Evolutionary conservation across 2,888 invertebrate genomes (phyloP).

Genomic region (Cistogaster globosa): DNA sequence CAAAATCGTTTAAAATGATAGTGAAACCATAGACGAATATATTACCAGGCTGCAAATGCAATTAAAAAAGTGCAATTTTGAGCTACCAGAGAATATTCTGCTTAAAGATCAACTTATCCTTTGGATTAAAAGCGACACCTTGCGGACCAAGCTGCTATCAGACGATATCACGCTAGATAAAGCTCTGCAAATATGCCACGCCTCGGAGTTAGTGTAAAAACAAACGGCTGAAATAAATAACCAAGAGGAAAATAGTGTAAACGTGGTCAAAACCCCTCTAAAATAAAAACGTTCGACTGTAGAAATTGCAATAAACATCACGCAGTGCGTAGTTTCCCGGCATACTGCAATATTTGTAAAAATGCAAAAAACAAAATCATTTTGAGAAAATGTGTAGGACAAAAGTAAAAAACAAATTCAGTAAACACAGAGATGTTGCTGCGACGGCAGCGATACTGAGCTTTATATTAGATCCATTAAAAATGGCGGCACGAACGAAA

Average conservation of each 20-base stretch:
- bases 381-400: neutral
- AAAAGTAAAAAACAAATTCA: neutral
- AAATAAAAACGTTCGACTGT: too few species aligned
- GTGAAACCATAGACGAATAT: too few species aligned
- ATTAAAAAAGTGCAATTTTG: too few species aligned
- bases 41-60: too few species aligned
- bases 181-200: constrained; percentile 1
- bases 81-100: too few species aligned
- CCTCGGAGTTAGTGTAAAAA: constrained; percentile 10
- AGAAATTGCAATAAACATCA: neutral
- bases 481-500: neutral
- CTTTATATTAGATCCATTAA: neutral
- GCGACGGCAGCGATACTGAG: neutral
- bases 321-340: neutral
- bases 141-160: neutral
- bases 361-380: neutral
- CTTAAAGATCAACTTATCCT: too few species aligned
- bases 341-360: too few species aligned
- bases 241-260: too few species aligned
- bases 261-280: too few species aligned
- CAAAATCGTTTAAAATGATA: too few species aligned
- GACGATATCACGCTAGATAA: constrained; percentile 6
- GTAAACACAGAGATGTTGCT: neutral
- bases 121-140: too few species aligned
- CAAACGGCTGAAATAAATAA: neutral